phyloP scores from a whole-genome alignment of 2,888 invertebrate species.

The Apodemia hepburni region DNA sequence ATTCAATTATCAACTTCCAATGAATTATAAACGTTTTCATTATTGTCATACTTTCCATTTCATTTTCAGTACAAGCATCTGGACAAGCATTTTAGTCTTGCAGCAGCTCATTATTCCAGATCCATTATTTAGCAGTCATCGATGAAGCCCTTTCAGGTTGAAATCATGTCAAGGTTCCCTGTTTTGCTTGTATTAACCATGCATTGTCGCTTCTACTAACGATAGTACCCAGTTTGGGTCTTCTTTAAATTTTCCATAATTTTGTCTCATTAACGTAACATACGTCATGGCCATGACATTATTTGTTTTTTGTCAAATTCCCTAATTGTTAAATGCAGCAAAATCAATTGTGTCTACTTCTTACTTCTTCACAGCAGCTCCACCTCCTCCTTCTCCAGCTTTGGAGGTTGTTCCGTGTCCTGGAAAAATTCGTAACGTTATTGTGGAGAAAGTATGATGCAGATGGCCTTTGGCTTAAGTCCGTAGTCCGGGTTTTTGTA shows the following conservation, averaged over 20 bases:
- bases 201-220: constrained; percentile 65
- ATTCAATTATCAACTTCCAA: not conserved
- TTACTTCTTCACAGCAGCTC: constrained; percentile 47
- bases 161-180: constrained; percentile 56
- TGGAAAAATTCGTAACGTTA: constrained; percentile 62
- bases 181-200: constrained; percentile 46
- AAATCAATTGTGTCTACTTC: constrained; percentile 34
- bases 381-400: constrained; percentile 45
- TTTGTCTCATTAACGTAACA: not conserved
- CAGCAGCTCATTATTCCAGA: constrained; percentile 59
- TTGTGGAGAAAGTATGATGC: constrained; percentile 44
- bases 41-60: constrained; percentile 50
- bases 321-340: constrained; percentile 10
- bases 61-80: constrained; percentile 76
- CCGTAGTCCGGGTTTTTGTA: constrained; percentile 52
- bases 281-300: not conserved
- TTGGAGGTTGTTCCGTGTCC: constrained; percentile 66
- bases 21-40: constrained; percentile 29
- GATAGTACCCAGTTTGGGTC: not conserved
- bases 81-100: constrained; percentile 73
- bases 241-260: not conserved
- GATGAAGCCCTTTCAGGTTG: constrained; percentile 58
- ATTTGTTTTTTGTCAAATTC: not conserved
- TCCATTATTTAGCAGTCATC: constrained; percentile 52
- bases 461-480: constrained; percentile 50